A percentile compares a stretch with the other conserved stretches of the same genome.
phyloP scores from a whole-genome alignment of 2,113 vertebrate genomes.

The Monopterus albus region DNA sequence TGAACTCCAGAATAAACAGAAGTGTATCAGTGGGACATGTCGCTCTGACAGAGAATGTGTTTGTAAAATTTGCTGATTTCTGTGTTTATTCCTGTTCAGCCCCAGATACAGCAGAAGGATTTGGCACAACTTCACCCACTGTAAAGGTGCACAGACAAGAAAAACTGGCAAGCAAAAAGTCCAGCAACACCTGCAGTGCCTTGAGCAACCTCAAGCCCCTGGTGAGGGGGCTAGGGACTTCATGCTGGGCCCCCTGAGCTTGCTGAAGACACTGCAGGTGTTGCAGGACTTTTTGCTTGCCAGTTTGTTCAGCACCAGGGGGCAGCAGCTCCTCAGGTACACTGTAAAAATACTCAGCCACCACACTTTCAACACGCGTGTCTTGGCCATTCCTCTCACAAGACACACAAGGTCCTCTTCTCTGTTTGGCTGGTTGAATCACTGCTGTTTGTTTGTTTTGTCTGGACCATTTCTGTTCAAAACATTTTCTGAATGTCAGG shows the following conservation, averaged over 20 bases:
- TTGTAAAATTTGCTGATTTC: conserved; percentile 61
- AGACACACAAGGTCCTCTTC: conserved; percentile 1
- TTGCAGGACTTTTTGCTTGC: too few species aligned
- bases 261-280: too few species aligned
- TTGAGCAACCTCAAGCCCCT: too few species aligned
- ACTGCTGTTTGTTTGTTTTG: conserved; percentile 49
- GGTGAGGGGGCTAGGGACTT: too few species aligned
- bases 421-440: conserved; percentile 49
- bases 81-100: conserved; percentile 68
- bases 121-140: too few species aligned
- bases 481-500: conserved; percentile 46
- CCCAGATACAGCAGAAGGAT: too few species aligned
- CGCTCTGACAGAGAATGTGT: conserved; percentile 35
- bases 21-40: conserved; percentile 15
- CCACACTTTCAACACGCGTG: conserved; percentile 1
- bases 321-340: conserved; percentile 48
- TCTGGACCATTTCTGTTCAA: conserved; percentile 69
- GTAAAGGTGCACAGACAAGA: too few species aligned
- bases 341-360: conserved; percentile 41
- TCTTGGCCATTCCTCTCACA: conserved; percentile 33
- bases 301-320: too few species aligned
- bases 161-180: too few species aligned
- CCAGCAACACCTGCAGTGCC: too few species aligned
- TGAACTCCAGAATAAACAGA: not conserved
- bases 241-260: too few species aligned